Base-by-base conservation (phyloP, 2,888 invertebrate genomes). In the Lasiommata megera region DNA sequence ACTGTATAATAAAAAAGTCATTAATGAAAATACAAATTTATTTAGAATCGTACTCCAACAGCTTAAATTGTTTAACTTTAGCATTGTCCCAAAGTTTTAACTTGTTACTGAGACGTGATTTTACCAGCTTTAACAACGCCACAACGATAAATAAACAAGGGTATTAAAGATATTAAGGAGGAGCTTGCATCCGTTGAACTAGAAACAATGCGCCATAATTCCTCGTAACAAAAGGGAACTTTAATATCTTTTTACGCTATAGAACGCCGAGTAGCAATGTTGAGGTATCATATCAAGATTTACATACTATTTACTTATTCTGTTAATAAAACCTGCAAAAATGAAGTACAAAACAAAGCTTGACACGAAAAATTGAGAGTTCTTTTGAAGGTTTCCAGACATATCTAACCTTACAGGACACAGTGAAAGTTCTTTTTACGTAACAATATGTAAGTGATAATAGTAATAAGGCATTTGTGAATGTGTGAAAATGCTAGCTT, bases 401-500 rank as follows among this genome's bases (percentile, higher is more conserved):
- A 72, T 70, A 58, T 63, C 60, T 47, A 52, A 47, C 44, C 51
- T 43, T 40, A 23, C n/a, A n/a, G n/a, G n/a, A n/a, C n/a, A 43
- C 11, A n/a, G 6, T 37, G 17, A 23, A 28, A 50, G 28, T 11
- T 17, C 17, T 16, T 36, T 60, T 69, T 47, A 60, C 62, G 46
- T 23, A 53, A 64, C 73, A 54, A 65, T 72, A 69, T 84, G 79
- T 76, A 67, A 80, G 79, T 82, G 79, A 79, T 79, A 80, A 72
- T 75, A 80, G 77, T 77, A 65, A 67, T 77, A 79, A 72, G 70
- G 72, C 69, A 70, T 65, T 66, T 70, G 79, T 81, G 84, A 80
- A 69, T 60, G 60, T 65, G 75, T 79, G 68, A 92, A 87, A 83
- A 94, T 94, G 94, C 87, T 94, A 88, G 93, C 93, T 74, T 94